Base-by-base conservation (phyloP, 2,113 vertebrate genomes). In the Hyla sarda region DNA sequence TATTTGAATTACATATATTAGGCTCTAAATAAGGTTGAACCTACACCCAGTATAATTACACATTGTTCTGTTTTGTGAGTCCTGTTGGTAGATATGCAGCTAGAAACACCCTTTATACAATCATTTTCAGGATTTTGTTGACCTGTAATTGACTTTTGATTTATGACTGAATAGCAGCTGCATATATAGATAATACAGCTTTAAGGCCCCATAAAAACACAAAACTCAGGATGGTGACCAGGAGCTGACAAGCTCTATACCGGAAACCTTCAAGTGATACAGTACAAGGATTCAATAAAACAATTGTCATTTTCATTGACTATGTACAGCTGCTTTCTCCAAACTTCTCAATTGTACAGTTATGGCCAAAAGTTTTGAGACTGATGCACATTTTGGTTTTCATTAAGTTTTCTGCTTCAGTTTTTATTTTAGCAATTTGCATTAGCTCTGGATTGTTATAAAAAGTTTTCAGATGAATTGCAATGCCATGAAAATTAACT, bases 111-210 rank as follows among this genome's bases (percentile, higher is more conserved):
- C 30, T 28, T 54, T 72, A 73, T 73, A 72, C 72, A 65, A 75
- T 77, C 83, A 25, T 77, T 62, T 56, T 62, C 83, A 76, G 83
- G 56, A 76, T 84, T 84, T 84, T 76, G 52, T 32, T 84, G 73
- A 62, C 52, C 83, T 75, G 72, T 76, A 47, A 84, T 65, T 84
- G 73, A 84, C 83, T 76, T 62, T 65, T 9, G 37, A 21, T 84
- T 84, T 84, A 84, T 84, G 83, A 58, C 37, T 32, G 73, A 28
- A 75, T 28, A 77, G 83, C 83, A 84, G 83, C 83, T 84, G 83
- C 83, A 84, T 84, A 84, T 76, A 84, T 84, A 84, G 54, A 62
- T 84, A 50, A 65, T 30, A 45, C 32, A 56, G 7, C 52, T 37
- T 50, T 16, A 52, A 37, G 47, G 14, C 16, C 54, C 23, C 83